Conservation (phyloP, 1,140 invertebrate species). For the Drosophila persimilis region DNA sequence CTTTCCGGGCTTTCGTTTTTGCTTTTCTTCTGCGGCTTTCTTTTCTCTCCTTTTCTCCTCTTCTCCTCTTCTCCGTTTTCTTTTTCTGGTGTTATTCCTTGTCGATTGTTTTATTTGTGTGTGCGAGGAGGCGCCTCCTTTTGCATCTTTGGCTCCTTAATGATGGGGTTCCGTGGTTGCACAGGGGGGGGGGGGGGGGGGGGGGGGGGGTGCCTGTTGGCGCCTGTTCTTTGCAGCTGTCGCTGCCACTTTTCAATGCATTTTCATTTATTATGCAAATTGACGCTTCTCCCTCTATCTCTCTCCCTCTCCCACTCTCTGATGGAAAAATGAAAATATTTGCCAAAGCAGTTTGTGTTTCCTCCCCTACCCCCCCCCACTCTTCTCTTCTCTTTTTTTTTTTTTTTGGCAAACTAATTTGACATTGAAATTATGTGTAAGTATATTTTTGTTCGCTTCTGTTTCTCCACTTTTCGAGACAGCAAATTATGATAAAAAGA, state of each 20-base stretch:
- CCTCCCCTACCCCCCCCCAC: neutral
- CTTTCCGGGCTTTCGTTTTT: neutral
- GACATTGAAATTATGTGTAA: constrained; percentile 75
- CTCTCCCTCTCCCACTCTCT: constrained; percentile 8
- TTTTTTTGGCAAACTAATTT: constrained; percentile 64
- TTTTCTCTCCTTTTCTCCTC: neutral
- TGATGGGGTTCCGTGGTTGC: constrained; percentile 15
- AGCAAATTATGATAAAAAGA: constrained; percentile 61
- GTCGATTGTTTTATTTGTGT: constrained; percentile 56
- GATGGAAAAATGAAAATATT: constrained; percentile 58
- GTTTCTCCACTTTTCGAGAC: constrained; percentile 5
- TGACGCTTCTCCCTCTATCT: constrained; percentile 56
- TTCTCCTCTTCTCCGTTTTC: neutral
- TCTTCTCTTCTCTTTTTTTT: neutral
- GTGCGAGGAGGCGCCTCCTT: neutral
- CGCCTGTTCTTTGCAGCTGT: constrained; percentile 52
- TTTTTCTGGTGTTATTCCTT: constrained; percentile 12
- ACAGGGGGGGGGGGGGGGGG: too few species aligned
- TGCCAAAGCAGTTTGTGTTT: constrained; percentile 43
- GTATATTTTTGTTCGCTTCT: constrained; percentile 9
- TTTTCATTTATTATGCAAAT: constrained; percentile 82
- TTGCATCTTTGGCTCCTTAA: constrained; percentile 31
- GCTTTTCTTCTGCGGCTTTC: neutral
- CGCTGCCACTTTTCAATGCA: constrained; percentile 79
- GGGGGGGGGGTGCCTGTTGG: neutral